phyloP scores from a whole-genome alignment of 2,113 vertebrate species.

The Chaetura pelagica region DNA sequence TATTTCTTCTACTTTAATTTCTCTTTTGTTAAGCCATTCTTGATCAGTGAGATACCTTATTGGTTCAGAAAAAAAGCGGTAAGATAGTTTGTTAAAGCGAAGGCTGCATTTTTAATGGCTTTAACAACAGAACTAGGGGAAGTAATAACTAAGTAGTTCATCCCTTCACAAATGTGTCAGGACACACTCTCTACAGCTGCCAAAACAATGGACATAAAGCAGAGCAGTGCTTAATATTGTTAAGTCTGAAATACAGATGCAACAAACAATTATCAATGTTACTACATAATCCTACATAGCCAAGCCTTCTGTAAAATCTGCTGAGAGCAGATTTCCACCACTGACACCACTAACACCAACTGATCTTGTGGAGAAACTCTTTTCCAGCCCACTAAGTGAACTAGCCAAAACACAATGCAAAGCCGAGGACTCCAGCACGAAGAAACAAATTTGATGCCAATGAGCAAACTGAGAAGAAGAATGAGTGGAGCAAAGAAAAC shows the following conservation, averaged over 20 bases:
- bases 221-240: not conserved
- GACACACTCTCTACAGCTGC: not conserved
- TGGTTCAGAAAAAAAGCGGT: not conserved
- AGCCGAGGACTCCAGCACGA: not conserved
- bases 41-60: not conserved
- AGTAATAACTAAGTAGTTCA: not conserved
- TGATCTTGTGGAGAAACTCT: not conserved
- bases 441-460: not conserved
- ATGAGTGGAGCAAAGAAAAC: not conserved
- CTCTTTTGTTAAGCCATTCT: not conserved
- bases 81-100: not conserved
- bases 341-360: not conserved
- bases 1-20: not conserved
- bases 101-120: slow-evolving; percentile 1
- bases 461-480: not conserved
- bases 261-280: slow-evolving; percentile 4
- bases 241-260: not conserved
- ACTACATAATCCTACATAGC: not conserved
- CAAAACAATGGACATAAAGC: not conserved
- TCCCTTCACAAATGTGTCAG: slow-evolving; percentile 6
- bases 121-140: not conserved
- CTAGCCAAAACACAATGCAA: not conserved
- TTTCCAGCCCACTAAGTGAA: not conserved
- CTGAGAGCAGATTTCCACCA: not conserved
- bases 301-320: slow-evolving; percentile 15